Evolutionary conservation across 2,797 vertebrate species (phyloP).

Genomic region (Oceanodroma leucorhoa): DNA sequence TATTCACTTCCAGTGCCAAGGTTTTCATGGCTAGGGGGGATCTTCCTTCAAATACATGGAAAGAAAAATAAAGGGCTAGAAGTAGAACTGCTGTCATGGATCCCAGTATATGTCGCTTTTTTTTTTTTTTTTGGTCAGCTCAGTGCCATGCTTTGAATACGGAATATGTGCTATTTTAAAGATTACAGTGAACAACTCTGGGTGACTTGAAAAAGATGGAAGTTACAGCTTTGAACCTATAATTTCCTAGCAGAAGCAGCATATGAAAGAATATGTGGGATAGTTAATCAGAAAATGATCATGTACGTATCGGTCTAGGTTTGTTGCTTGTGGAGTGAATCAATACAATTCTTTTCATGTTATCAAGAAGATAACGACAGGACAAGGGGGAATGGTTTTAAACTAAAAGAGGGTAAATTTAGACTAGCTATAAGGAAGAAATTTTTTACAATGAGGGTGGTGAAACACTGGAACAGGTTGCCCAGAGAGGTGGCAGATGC

Average conservation of each 20-base stretch:
- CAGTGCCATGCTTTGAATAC: not conserved
- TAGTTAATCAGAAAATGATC: not conserved
- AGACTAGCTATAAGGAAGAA: no score
- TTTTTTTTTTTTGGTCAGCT: not conserved
- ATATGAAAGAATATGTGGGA: not conserved
- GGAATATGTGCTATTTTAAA: not conserved
- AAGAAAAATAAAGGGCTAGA: slow-evolving; percentile 9
- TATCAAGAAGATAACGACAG: not conserved
- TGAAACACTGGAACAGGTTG: no score
- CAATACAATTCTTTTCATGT: not conserved
- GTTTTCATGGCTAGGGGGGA: not conserved
- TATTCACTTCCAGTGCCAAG: not conserved
- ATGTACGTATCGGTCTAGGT: not conserved
- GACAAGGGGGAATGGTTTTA: no score
- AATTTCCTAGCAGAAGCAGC: not conserved
- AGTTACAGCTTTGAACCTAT: not conserved
- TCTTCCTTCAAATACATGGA: not conserved
- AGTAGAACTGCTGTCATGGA: not conserved
- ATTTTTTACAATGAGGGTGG: no score
- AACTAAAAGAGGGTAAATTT: no score
- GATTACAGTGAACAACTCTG: not conserved
- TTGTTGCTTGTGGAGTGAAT: not conserved
- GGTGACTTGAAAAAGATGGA: not conserved
- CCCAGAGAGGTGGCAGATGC: no score
- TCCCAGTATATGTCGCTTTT: not conserved